phyloP scores from a whole-genome alignment of 2,113 vertebrate genomes.

The Toxostoma redivivum region DNA sequence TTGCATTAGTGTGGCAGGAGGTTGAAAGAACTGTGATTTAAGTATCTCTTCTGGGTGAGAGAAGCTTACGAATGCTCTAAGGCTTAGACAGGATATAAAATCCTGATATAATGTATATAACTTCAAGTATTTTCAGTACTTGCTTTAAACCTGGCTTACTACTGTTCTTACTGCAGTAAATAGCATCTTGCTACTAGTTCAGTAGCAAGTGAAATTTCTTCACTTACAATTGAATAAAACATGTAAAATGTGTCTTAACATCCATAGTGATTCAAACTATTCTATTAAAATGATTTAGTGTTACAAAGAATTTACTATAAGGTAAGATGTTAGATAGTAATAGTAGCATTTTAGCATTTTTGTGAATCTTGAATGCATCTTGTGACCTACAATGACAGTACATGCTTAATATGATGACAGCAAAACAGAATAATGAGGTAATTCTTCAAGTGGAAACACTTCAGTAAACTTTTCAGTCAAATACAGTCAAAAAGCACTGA shows the following conservation, averaged over 20 bases:
- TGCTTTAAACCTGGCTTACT: constrained; percentile 1
- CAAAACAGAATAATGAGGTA: not conserved
- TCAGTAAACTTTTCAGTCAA: not conserved
- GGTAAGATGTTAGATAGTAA: not conserved
- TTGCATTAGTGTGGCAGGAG: not conserved
- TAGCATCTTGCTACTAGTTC: not conserved
- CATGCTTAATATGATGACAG: not conserved
- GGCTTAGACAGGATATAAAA: not conserved
- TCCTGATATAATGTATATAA: not conserved
- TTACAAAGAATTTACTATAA: not conserved
- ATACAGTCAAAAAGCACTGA: not conserved
- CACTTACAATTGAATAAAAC: not conserved
- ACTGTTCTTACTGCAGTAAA: not conserved
- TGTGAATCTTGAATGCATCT: not conserved
- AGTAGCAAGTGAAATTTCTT: constrained; percentile 25
- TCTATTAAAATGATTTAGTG: not conserved
- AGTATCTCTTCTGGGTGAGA: not conserved
- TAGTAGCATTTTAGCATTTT: not conserved
- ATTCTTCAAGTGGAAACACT: not conserved
- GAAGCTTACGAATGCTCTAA: not conserved
- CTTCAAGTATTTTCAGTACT: constrained; percentile 7
- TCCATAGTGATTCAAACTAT: not conserved
- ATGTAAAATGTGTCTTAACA: not conserved
- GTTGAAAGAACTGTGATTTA: not conserved
- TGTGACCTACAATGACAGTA: not conserved